These are phyloP conservation scores for Ormyrus labotus DNA, from an alignment of 2,888 invertebrate species.

Conservation along the genomic window DNA sequence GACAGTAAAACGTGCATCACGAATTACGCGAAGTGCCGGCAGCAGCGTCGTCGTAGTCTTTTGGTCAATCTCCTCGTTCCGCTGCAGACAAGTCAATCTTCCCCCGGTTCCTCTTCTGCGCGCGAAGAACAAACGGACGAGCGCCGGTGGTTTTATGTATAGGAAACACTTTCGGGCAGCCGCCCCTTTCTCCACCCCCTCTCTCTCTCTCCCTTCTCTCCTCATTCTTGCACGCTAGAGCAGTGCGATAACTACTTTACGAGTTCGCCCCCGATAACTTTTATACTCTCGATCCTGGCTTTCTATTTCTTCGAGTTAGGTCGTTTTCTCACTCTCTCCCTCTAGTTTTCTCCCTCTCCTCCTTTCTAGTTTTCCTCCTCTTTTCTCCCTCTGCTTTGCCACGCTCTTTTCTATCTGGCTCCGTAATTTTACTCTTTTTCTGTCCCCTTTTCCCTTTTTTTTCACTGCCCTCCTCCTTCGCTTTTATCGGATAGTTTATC, in stretches of 20 bases:
- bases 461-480: background rate
- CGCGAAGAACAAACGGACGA: constrained; percentile 13
- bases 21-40: constrained; percentile 49
- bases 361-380: no score
- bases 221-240: constrained; percentile 29
- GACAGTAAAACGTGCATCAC: constrained; percentile 52
- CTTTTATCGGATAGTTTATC: constrained; percentile 44
- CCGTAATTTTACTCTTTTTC: constrained; percentile 34
- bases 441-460: background rate
- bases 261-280: constrained; percentile 56
- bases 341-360: background rate
- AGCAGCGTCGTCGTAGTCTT: constrained; percentile 42
- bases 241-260: constrained; percentile 60
- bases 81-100: constrained; percentile 58
- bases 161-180: constrained; percentile 54
- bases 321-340: constrained; percentile 21
- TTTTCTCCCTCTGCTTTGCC: background rate
- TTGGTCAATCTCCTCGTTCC: constrained; percentile 53
- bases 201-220: background rate
- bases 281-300: constrained; percentile 56
- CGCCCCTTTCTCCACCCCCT: background rate
- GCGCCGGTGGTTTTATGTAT: constrained; percentile 50
- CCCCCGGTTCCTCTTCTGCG: constrained; percentile 40
- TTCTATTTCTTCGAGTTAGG: constrained; percentile 53
- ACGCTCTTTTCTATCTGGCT: background rate